phyloP scores from a whole-genome alignment of 2,888 invertebrate species.

The Galeopsomyia nigrocyanea region DNA sequence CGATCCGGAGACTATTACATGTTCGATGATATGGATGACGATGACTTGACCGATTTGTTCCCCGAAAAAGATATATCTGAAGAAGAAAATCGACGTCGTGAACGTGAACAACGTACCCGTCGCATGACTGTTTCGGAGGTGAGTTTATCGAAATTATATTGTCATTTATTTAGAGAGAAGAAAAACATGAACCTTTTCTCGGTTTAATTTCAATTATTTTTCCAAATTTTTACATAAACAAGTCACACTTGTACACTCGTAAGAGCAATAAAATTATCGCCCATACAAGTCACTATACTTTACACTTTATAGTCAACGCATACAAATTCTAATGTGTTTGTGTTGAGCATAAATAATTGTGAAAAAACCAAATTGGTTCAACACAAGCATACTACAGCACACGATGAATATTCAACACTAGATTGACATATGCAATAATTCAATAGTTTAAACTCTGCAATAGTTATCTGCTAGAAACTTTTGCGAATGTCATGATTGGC shows the following conservation, averaged over 20 bases:
- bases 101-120: conserved; percentile 61
- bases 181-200: background rate
- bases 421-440: conserved; percentile 5
- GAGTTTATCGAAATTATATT: background rate
- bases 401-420: background rate
- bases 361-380: too few relatives aligned
- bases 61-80: conserved; percentile 75
- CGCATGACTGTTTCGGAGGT: conserved; percentile 70
- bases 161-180: background rate
- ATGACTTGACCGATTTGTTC: conserved; percentile 76
- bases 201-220: background rate
- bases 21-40: conserved; percentile 95
- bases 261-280: background rate
- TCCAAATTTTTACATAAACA: conserved; percentile 1
- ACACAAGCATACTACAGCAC: background rate
- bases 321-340: too few relatives aligned
- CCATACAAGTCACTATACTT: background rate
- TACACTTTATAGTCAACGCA: background rate
- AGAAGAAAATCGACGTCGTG: conserved; percentile 67
- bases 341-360: too few relatives aligned
- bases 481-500: conserved; percentile 12
- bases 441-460: background rate
- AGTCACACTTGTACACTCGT: background rate
- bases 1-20: conserved; percentile 99
- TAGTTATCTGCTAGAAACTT: conserved; percentile 21